A percentile compares a stretch with the other conserved stretches of the same genome.
Evolutionary conservation across 2,113 vertebrate genomes (phyloP).

Genomic region (Vulpes vulpes): DNA sequence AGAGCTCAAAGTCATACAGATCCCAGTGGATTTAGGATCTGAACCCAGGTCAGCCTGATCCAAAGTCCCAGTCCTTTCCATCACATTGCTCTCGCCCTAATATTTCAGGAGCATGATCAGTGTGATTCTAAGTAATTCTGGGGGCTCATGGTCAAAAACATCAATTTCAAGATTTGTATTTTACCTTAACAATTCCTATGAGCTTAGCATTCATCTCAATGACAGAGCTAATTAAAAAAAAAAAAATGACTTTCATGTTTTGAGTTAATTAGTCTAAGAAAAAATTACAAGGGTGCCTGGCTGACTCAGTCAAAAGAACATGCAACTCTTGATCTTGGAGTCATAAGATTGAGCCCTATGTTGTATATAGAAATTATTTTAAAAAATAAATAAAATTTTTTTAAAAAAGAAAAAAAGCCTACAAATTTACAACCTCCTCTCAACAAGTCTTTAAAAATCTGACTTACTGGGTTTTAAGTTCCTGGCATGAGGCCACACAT

Average conservation of each 20-base stretch:
- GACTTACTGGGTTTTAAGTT: not conserved
- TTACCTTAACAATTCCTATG: slow-evolving; percentile 27
- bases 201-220: not conserved
- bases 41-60: not conserved
- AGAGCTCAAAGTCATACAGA: not conserved
- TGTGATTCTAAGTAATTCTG: not conserved
- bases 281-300: not conserved
- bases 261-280: slow-evolving; percentile 2
- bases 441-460: not conserved
- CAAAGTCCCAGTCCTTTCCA: not conserved
- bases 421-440: not conserved
- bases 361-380: not conserved
- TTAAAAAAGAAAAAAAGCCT: not conserved
- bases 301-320: not conserved
- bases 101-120: not conserved
- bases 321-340: not conserved
- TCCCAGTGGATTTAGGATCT: not conserved
- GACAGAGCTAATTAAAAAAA: not conserved
- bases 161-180: not conserved
- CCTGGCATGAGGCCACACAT: not conserved
- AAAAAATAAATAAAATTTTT: not conserved
- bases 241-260: not conserved
- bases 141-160: not conserved
- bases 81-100: not conserved
- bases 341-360: not conserved